phyloP scores from a whole-genome alignment of 2,888 invertebrate genomes.

The Lycophotia porphyrea region DNA sequence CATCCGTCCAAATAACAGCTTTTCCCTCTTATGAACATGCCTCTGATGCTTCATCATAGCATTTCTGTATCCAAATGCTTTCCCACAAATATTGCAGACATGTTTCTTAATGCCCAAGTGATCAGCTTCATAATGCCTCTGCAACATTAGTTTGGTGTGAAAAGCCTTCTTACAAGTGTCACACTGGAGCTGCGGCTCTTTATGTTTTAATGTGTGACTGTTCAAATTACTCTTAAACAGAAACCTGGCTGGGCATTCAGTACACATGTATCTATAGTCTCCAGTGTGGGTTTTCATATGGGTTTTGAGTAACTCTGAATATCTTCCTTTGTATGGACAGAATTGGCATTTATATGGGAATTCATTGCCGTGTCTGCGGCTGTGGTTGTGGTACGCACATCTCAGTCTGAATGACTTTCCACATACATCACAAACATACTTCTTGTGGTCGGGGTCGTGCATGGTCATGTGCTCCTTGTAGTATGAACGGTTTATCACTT shows the following conservation, averaged over 20 bases:
- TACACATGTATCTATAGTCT: constrained; percentile 80
- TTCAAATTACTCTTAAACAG: constrained; percentile 81
- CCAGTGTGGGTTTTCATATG: constrained; percentile 79
- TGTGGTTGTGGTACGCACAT: constrained; percentile 80
- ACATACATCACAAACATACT: constrained; percentile 81
- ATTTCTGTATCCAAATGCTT: constrained; percentile 82
- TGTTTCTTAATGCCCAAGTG: constrained; percentile 81
- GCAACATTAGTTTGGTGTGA: constrained; percentile 74
- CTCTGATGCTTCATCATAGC: constrained; percentile 82
- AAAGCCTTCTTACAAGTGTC: constrained; percentile 78
- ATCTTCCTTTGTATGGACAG: constrained; percentile 78
- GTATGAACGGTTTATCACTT: constrained; percentile 75
- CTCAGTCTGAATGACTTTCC: constrained; percentile 79
- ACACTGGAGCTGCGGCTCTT: constrained; percentile 78
- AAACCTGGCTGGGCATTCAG: constrained; percentile 80
- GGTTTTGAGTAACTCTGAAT: constrained; percentile 76
- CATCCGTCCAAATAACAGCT: constrained; percentile 72
- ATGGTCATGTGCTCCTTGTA: constrained; percentile 79
- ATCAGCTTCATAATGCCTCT: constrained; percentile 78
- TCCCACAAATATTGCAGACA: constrained; percentile 80
- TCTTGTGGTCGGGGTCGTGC: constrained; percentile 79
- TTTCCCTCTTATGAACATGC: constrained; percentile 80
- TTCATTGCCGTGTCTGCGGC: constrained; percentile 76
- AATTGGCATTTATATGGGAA: constrained; percentile 79
- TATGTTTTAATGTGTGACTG: constrained; percentile 78